phyloP scores from a whole-genome alignment of 2,888 invertebrate species.

The Margaritifera margaritifera region DNA sequence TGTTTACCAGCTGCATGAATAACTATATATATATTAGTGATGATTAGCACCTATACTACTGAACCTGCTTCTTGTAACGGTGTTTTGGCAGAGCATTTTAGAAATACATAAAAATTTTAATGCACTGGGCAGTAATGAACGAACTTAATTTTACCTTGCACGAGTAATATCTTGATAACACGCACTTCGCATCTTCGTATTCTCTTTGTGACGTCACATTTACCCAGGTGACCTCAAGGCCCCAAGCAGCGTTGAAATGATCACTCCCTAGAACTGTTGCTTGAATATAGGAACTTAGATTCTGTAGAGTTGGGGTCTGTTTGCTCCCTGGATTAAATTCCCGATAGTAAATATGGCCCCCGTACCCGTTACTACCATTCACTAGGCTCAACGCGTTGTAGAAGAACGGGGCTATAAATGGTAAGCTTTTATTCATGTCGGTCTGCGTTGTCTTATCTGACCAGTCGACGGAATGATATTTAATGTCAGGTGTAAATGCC shows the following conservation, averaged over 20 bases:
- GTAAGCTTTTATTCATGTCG: constrained; percentile 31
- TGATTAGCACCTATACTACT: too few relatives aligned
- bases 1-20: too few relatives aligned
- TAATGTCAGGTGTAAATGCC: constrained; percentile 21
- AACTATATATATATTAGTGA: too few relatives aligned
- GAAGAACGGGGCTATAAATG: constrained; percentile 56
- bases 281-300: constrained; percentile 36
- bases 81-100: too few relatives aligned
- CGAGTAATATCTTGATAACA: too few relatives aligned
- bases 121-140: too few relatives aligned
- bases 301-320: constrained; percentile 8
- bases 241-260: constrained; percentile 92
- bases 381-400: constrained; percentile 28
- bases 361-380: constrained; percentile 1
- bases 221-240: constrained; percentile 93
- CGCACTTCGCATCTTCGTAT: constrained; percentile 2
- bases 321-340: constrained; percentile 1
- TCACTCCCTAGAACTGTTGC: constrained; percentile 91
- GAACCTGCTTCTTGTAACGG: too few relatives aligned
- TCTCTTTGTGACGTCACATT: constrained; percentile 81
- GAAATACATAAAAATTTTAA: too few relatives aligned
- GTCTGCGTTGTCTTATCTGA: constrained; percentile 24
- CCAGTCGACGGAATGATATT: constrained; percentile 25
- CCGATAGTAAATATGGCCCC: constrained; percentile 19
- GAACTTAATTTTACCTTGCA: too few relatives aligned